Conservation (phyloP, 2,113 vertebrate species). For the Seriola aureovittata region DNA sequence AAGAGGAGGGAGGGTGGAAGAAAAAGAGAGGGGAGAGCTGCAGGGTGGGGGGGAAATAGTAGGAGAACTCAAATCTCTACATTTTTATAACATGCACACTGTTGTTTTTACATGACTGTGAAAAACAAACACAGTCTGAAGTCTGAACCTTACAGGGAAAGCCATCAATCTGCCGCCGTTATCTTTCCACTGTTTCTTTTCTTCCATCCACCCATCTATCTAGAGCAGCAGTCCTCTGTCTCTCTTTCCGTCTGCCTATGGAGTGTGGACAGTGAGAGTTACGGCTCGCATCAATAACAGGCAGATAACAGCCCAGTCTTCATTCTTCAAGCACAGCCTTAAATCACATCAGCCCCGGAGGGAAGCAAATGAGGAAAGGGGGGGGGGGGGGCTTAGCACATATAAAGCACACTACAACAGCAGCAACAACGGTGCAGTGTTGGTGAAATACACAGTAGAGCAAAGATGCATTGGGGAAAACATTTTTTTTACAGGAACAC, state of each 20-base stretch:
- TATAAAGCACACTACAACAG: conserved; percentile 16
- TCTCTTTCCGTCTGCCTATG: conserved; percentile 48
- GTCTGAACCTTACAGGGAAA: conserved; percentile 42
- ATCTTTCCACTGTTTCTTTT: conserved; percentile 48
- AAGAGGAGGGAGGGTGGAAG: neutral
- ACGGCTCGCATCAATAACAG: conserved; percentile 73
- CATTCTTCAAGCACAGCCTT: conserved; percentile 71
- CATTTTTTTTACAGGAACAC: conserved; percentile 17
- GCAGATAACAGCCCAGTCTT: conserved; percentile 71
- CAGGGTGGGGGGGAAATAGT: neutral
- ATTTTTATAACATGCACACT: conserved; percentile 9
- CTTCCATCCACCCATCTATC: conserved; percentile 46
- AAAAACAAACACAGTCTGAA: conserved; percentile 34
- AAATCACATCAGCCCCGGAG: conserved; percentile 73
- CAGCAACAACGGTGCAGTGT: conserved; percentile 18
- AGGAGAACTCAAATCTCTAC: neutral
- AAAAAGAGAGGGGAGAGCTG: neutral
- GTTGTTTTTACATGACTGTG: conserved; percentile 29
- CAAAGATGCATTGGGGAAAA: neutral
- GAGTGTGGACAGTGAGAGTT: conserved; percentile 67
- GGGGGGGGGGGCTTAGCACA: conserved; percentile 11
- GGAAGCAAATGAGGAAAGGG: conserved; percentile 64
- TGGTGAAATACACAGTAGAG: conserved; percentile 36
- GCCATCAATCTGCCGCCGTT: conserved; percentile 60
- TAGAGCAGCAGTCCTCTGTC: conserved; percentile 23